phyloP scores from a whole-genome alignment of 37 sponge, comb jelly and placozoan genomes.

The Dysidea cf. avara region DNA sequence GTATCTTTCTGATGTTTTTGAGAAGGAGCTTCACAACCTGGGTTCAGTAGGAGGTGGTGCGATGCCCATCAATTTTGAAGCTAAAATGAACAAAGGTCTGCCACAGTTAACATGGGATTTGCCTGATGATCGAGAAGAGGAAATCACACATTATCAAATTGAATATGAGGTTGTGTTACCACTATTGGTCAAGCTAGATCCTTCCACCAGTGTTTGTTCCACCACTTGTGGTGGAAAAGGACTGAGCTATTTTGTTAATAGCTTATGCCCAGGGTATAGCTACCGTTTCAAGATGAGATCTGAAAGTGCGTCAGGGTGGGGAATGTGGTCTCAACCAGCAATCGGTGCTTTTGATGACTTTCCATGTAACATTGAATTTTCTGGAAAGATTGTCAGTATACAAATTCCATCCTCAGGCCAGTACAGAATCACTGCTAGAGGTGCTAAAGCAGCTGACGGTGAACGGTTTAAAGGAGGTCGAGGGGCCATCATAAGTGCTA shows the following conservation, averaged over 20 bases:
- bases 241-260: constrained; percentile 24
- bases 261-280: constrained; percentile 45
- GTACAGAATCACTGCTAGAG: constrained; percentile 63
- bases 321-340: constrained; percentile 66
- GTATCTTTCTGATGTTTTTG: constrained; percentile 15
- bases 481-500: constrained; percentile 67
- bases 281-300: constrained; percentile 70
- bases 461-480: constrained; percentile 45
- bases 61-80: constrained; percentile 48
- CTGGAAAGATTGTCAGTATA: constrained; percentile 43
- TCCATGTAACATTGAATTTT: constrained; percentile 39
- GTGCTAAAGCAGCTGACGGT: constrained; percentile 62
- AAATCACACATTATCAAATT: constrained; percentile 31
- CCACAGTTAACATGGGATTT: constrained; percentile 48
- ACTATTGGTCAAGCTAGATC: not conserved
- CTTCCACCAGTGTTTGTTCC: constrained; percentile 16
- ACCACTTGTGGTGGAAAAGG: constrained; percentile 27
- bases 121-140: not conserved
- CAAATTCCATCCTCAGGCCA: constrained; percentile 39
- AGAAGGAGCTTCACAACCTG: constrained; percentile 16
- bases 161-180: constrained; percentile 59
- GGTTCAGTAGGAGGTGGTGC: constrained; percentile 73
- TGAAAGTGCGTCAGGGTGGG: constrained; percentile 63
- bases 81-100: too few relatives aligned
- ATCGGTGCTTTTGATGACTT: constrained; percentile 38